Evolutionary conservation across 2,113 vertebrate genomes (phyloP).

Genomic region (Hydrochoerus hydrochaeris): DNA sequence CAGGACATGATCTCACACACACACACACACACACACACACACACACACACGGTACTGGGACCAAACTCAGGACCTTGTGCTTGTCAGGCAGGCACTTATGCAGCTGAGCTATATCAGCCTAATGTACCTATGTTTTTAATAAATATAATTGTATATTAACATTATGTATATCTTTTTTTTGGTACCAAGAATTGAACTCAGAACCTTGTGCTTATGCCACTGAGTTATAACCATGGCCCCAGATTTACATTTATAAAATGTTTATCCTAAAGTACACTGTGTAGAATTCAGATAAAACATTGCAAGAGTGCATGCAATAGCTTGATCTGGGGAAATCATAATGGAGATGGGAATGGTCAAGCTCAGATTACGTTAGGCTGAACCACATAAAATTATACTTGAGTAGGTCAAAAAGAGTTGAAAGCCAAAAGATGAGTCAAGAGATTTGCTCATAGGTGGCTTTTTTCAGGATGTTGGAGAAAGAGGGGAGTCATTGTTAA

Average conservation of each 20-base stretch:
- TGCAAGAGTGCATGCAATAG: neutral
- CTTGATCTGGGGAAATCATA: neutral
- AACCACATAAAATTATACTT: neutral
- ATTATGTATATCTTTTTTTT: no score
- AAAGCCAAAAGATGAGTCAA: constrained; percentile 36
- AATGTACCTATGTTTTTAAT: no score
- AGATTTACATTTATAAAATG: neutral
- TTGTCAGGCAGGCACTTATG: no score
- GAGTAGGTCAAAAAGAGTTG: neutral
- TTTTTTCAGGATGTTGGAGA: neutral
- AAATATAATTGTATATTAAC: no score
- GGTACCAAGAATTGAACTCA: no score
- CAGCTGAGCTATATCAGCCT: no score
- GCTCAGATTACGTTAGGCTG: neutral
- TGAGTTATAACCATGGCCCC: no score
- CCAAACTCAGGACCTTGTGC: no score
- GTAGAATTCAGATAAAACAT: neutral
- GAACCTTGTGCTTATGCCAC: no score
- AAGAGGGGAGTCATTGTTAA: neutral
- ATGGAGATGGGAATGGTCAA: neutral
- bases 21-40: no score
- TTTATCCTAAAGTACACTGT: neutral
- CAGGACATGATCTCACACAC: neutral
- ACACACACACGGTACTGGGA: no score
- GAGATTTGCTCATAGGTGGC: neutral